These are phyloP conservation scores for Kuschelorhynchus macadamiae DNA, from an alignment of 2,888 invertebrate species.

Conservation along the genomic window DNA sequence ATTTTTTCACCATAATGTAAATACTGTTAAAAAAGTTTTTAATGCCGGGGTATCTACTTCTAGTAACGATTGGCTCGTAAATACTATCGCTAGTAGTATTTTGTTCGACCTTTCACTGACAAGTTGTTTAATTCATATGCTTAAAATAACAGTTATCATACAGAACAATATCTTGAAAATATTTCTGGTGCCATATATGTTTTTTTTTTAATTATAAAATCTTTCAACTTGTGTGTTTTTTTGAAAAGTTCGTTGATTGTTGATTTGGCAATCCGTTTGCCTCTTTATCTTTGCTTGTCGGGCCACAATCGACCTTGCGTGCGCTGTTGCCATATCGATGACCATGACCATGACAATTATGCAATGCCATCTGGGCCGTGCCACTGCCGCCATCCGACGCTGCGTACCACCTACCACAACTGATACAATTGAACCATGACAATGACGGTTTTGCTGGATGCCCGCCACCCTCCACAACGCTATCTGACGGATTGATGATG, in stretches of 20 bases:
- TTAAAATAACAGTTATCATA: no score
- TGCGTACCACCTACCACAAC: constrained; percentile 22
- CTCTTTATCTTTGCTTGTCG: constrained; percentile 78
- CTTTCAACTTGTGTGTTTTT: constrained; percentile 52
- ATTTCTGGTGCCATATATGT: constrained; percentile 49
- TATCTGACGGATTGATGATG: constrained; percentile 53
- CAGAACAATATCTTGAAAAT: constrained; percentile 7
- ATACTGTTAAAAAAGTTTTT: no score
- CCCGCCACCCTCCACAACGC: constrained; percentile 14
- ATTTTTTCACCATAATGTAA: no score
- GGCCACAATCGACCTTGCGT: constrained; percentile 68
- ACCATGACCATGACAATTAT: constrained; percentile 60
- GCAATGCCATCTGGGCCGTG: constrained; percentile 15
- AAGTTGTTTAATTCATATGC: no score
- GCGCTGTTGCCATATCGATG: constrained; percentile 62
- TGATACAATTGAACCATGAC: constrained; percentile 22
- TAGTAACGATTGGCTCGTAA: no score
- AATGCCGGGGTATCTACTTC: no score
- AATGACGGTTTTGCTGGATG: constrained; percentile 27
- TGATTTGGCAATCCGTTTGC: constrained; percentile 78
- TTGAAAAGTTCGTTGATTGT: constrained; percentile 62
- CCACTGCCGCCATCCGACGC: constrained; percentile 24
- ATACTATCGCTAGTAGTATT: no score
- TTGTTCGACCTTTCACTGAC: no score
- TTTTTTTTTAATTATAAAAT: constrained; percentile 30